Evolutionary conservation across 2,113 vertebrate species (phyloP), one percentile per base, ranked within the genome.

Genomic region (Cromileptes altivelis): DNA sequence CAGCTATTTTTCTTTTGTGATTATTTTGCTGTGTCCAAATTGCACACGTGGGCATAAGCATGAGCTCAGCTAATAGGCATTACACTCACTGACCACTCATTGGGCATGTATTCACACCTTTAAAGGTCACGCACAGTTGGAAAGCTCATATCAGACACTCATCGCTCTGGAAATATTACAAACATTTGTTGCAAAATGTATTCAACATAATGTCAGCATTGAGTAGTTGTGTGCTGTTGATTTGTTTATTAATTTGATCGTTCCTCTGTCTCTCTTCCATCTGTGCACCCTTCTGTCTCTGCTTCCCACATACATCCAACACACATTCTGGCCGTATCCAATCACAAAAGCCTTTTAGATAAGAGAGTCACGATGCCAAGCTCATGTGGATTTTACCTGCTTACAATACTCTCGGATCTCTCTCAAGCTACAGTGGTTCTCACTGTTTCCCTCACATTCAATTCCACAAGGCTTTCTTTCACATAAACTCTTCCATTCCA

Each of bases 301-400:
- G 56, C 87, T 88, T 89, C 88, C 89, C 89, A 92, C 91, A 80
- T 87, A 60, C 78, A 81, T 85, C 89, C 93, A 91, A 86, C 93
- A 86, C 88, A 86, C 84, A 73, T 84, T 91, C 86, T 83, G 81
- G 68, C 50, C 6, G 9, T 3, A 56, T 90, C 60, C 71, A 57
- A 77, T 87, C 84, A 79, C 89, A 84, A 62, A 42, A 45, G 81
- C 71, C 68, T 82, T 70, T 68, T 45, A 82, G 82, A 88, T 78
- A 76, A 80, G 70, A 67, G 62, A 90, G 85, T 89, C 91, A 93
- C 85, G 87, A 92, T n/a, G 47, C 75, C 2, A 3, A 14, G 69
- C 6, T 45, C 58, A n/a, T 72, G 86, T 82, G 85, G 70, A 74
- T 75, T 40, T 77, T 67, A 84, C 74, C 85, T 69, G 73, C 81